Base-by-base conservation (phyloP, 2,888 invertebrate species). In the Ectobius pallidus region DNA sequence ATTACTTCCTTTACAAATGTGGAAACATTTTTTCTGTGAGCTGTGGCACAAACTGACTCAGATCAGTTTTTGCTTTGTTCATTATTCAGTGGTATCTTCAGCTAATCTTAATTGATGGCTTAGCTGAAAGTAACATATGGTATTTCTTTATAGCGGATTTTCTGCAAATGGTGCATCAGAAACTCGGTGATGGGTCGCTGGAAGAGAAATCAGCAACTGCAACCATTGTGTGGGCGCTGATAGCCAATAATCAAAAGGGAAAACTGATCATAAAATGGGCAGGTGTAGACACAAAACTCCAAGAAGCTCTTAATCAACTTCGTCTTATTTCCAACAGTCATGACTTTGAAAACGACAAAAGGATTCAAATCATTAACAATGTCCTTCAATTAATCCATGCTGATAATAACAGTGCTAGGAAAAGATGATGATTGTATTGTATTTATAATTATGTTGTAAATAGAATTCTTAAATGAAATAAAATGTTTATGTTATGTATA, bases 241-340 rank as follows among this genome's bases (percentile, higher is more conserved):
- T 89, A 6, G 89, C 90, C 7, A 92, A 92, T 79, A 90, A 89
- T 79, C 91, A 91, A 77, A 89, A 89, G 82, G 90, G 89, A 75
- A 88, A 88, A 80, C 79, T 86, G 39, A 82, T 85, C n/a, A 81
- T 86, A 16, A 85, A 87, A 75, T 84, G 84, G 61, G 83, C 84
- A 2, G 85, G 86, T 25, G 80, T 88, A 49, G 84, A 85, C 55
- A 78, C 79, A 6, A 83, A 84, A 75, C 80, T 87, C 46, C 83
- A 85, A 73, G 84, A 86, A 72, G 80, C 82, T 27, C 78, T 87
- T 18, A 85, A 85, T 70, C 82, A 72, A n/a, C n/a, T 65, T 14
- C 65, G 14, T 46, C 27, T 44, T 16, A 7, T 62, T 62, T 32
- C 27, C 16, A 7, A 20, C 11, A 27, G n/a, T n/a, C 22, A 67